phyloP scores from a whole-genome alignment of 2,888 invertebrate species.

The Synanthedon formicaeformis region DNA sequence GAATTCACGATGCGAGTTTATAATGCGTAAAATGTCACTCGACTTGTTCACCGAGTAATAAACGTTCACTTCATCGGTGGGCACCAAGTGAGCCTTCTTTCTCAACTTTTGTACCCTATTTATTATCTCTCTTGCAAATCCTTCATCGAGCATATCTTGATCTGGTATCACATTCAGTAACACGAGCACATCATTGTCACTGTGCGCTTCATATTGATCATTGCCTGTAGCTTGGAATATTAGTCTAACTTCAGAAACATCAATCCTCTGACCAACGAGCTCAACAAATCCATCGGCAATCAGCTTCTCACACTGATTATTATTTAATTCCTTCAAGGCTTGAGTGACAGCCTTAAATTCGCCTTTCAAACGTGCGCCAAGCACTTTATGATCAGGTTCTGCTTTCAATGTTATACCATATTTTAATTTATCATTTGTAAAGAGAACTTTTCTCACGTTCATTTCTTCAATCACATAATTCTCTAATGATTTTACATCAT shows the following conservation, averaged over 20 bases:
- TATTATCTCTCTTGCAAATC: constrained; percentile 93
- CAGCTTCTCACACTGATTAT: constrained; percentile 82
- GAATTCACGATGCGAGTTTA: constrained; percentile 77
- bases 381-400: constrained; percentile 93
- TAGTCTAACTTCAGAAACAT: constrained; percentile 82
- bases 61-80: constrained; percentile 89
- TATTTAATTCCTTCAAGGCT: constrained; percentile 82
- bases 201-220: constrained; percentile 88
- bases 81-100: constrained; percentile 93
- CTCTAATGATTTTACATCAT: constrained; percentile 82
- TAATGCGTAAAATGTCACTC: constrained; percentile 76
- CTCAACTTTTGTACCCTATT: constrained; percentile 96
- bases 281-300: constrained; percentile 77
- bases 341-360: constrained; percentile 89
- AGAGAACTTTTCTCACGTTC: constrained; percentile 87
- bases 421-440: constrained; percentile 90
- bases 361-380: constrained; percentile 89
- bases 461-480: constrained; percentile 92
- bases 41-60: constrained; percentile 76
- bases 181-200: constrained; percentile 90
- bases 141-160: constrained; percentile 92
- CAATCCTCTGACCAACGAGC: constrained; percentile 81
- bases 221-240: constrained; percentile 80
- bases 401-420: constrained; percentile 93
- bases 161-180: constrained; percentile 91